Evolutionary conservation across 2,113 vertebrate genomes (phyloP).

Genomic region (Thunnus maccoyii): DNA sequence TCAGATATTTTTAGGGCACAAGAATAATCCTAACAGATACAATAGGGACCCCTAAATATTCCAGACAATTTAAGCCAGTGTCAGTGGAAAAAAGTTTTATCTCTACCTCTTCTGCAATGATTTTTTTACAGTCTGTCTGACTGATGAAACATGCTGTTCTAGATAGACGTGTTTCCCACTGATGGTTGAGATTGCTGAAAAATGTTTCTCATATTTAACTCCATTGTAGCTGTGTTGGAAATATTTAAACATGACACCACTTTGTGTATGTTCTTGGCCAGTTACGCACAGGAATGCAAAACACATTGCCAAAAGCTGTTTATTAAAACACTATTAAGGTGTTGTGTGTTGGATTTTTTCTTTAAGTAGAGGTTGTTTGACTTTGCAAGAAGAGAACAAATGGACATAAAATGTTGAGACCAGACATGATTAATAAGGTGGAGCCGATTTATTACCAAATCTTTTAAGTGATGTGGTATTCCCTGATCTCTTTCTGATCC

Average conservation of each 20-base stretch:
- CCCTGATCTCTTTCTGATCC: constrained; percentile 30
- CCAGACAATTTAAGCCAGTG: neutral
- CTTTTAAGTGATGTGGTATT: constrained; percentile 20
- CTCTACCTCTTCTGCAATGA: neutral
- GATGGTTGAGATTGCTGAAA: neutral
- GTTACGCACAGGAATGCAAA: neutral
- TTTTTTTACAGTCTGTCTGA: neutral
- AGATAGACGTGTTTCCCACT: neutral
- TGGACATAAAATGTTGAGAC: neutral
- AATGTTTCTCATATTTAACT: constrained; percentile 2
- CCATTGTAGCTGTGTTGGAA: neutral
- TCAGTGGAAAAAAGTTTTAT: neutral
- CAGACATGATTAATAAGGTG: constrained; percentile 2
- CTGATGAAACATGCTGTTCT: neutral
- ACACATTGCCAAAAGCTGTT: neutral
- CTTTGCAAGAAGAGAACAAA: neutral
- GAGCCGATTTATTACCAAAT: constrained; percentile 3
- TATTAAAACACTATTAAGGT: neutral
- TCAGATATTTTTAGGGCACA: too few species aligned
- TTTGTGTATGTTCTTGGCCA: neutral
- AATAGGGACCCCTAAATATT: too few species aligned
- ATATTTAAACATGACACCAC: constrained; percentile 9
- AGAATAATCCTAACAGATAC: too few species aligned
- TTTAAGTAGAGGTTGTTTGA: neutral
- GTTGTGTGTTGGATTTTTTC: neutral